Base-by-base conservation (phyloP, 2,113 vertebrate species). In the Zosterops borbonicus region DNA sequence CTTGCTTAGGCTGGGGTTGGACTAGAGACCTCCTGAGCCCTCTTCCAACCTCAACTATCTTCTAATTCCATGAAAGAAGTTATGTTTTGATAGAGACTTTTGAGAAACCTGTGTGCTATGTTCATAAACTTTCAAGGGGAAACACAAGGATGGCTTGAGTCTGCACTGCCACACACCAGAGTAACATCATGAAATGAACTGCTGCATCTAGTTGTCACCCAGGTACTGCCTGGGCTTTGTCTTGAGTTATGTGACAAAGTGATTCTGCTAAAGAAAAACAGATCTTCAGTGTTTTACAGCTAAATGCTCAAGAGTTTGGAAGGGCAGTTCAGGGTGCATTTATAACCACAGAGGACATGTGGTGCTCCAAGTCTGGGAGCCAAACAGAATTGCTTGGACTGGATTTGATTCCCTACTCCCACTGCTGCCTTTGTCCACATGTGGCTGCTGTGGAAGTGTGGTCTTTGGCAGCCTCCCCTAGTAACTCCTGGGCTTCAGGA, bases 301-400 rank as follows among this genome's bases (percentile, higher is more conserved):
- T 52, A 73, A 31, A 46, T 35, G 65, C 6, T 56, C 41, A 28
- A 49, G 63, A 62, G 9, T 69, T 53, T 46, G 41, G 24, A 49
- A 46, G 25, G 37, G 50, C 11, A 41, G 49, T n/a, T 76, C 24
- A 41, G 31, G 37, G 29, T 64, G 35, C 18, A 9, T 28, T 49
- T 80, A 31, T 28, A 69, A 47, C 22, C 11, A 24, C 21, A 52
- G 50, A 73, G 22, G n/a, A 11, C 37, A 44, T 1, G 27, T 8
- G 22, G 14, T 50, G 5, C 21, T 68, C 33, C 3, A 11, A 39
- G 21, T 5, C 8, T 0, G 0, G 46, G 50, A 77, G 50, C 46
- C 53, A 80, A 83, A 6, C 9, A 67, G 68, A 74, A 77, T 21
- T 13, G 25, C n/a, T 77, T 0, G 1, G 25, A 3, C 12, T 33